Conservation (phyloP, 2,888 invertebrate genomes). For the Cyclophora punctaria region DNA sequence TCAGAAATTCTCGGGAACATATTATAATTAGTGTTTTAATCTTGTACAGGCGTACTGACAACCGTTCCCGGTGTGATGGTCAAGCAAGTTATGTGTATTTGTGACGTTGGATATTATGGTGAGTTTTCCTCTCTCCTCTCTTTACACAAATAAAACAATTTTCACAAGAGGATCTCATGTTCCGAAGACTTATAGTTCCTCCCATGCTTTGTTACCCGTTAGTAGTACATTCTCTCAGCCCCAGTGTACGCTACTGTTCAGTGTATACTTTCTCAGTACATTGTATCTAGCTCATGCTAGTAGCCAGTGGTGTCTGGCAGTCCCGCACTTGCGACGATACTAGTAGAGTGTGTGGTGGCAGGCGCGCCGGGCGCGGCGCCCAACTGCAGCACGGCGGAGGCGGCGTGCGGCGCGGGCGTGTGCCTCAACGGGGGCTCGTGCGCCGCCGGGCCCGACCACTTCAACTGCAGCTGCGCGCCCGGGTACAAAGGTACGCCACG, state of each 20-base stretch:
- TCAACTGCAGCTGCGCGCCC: conserved; percentile 82
- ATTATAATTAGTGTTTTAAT: too few species aligned
- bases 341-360: conserved; percentile 11
- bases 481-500: conserved; percentile 79
- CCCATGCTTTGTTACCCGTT: neutral
- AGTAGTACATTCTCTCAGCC: neutral
- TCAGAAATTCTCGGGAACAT: too few species aligned
- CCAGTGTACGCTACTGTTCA: neutral
- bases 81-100: conserved; percentile 74
- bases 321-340: too few species aligned
- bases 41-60: conserved; percentile 33
- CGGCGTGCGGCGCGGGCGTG: conserved; percentile 79
- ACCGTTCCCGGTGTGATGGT: conserved; percentile 39
- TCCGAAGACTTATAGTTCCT: neutral
- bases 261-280: neutral
- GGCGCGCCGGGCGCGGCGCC: conserved; percentile 52
- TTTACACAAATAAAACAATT: too few species aligned
- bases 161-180: too few species aligned
- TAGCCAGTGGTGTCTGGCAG: too few species aligned
- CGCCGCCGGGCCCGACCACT: conserved; percentile 63
- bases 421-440: conserved; percentile 87
- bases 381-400: conserved; percentile 50
- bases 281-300: too few species aligned
- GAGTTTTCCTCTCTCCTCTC: conserved; percentile 11
- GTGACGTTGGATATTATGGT: conserved; percentile 79